Conservation (phyloP, 2,888 invertebrate genomes). For the Netelia melanura region DNA sequence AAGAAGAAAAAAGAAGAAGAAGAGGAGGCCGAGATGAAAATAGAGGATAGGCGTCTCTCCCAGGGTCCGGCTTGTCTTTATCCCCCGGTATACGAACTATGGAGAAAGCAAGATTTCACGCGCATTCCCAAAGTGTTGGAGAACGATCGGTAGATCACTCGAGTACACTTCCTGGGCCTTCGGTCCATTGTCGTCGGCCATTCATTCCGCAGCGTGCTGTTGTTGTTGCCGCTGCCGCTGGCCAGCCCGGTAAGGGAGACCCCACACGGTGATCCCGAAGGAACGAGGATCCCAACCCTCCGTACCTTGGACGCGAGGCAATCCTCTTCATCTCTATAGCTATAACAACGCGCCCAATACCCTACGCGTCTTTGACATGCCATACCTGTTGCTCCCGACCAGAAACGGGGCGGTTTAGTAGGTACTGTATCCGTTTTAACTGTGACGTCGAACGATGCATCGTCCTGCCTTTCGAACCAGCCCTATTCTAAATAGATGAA, state of each 20-base stretch:
- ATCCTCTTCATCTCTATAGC: constrained; percentile 53
- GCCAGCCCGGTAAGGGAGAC: constrained; percentile 76
- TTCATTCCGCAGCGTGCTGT: constrained; percentile 72
- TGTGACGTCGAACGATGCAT: constrained; percentile 49
- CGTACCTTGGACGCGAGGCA: constrained; percentile 60
- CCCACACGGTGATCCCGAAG: constrained; percentile 81
- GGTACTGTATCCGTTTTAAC: constrained; percentile 33
- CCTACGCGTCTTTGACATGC: constrained; percentile 66
- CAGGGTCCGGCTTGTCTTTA: constrained; percentile 61
- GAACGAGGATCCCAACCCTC: constrained; percentile 72
- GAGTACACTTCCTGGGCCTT: constrained; percentile 81
- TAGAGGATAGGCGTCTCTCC: constrained; percentile 54
- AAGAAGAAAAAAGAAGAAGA: constrained; percentile 53
- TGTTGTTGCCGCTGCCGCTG: constrained; percentile 72
- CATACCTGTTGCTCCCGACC: constrained; percentile 50
- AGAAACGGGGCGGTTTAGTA: constrained; percentile 44
- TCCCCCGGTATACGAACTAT: constrained; percentile 64
- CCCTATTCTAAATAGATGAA: not conserved
- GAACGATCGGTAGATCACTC: constrained; percentile 79
- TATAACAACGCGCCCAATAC: constrained; percentile 72
- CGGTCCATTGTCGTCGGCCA: constrained; percentile 75
- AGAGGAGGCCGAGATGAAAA: constrained; percentile 58
- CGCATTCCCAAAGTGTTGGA: constrained; percentile 69
- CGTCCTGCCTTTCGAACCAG: constrained; percentile 25
- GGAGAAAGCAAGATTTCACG: constrained; percentile 67